phyloP scores from a whole-genome alignment of 2,113 vertebrate species.

The Hippolais icterina region DNA sequence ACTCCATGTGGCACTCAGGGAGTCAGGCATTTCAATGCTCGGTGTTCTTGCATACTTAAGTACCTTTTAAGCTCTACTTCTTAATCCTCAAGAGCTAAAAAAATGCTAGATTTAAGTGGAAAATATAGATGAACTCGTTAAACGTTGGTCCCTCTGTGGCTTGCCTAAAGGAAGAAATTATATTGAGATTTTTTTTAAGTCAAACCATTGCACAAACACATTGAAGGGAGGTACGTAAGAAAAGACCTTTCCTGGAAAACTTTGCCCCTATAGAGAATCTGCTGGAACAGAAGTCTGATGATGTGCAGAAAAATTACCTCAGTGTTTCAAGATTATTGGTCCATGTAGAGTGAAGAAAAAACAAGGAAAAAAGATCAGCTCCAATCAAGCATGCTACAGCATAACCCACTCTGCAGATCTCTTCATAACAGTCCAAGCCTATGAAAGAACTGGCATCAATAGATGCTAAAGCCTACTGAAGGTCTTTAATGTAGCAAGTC shows the following conservation, averaged over 20 bases:
- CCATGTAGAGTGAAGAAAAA: background rate
- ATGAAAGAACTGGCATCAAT: background rate
- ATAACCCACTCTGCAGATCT: background rate
- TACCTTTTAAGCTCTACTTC: background rate
- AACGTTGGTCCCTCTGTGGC: background rate
- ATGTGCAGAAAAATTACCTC: background rate
- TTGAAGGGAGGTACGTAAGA: background rate
- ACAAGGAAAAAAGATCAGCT: background rate
- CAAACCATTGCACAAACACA: background rate
- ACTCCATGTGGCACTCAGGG: background rate
- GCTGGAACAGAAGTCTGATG: background rate
- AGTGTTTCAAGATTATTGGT: background rate
- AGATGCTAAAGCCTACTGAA: background rate
- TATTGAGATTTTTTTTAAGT: background rate
- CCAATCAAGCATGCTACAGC: background rate
- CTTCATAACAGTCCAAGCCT: background rate
- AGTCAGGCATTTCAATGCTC: background rate
- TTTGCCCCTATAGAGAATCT: background rate
- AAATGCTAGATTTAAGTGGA: background rate
- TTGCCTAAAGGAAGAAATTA: background rate
- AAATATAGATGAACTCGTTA: background rate
- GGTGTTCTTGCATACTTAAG: background rate
- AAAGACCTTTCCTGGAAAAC: background rate
- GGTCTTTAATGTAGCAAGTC: background rate
- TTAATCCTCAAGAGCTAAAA: background rate